Evolutionary conservation across 1,140 invertebrate species (phyloP).

Genomic region (Megalopta genalis): DNA sequence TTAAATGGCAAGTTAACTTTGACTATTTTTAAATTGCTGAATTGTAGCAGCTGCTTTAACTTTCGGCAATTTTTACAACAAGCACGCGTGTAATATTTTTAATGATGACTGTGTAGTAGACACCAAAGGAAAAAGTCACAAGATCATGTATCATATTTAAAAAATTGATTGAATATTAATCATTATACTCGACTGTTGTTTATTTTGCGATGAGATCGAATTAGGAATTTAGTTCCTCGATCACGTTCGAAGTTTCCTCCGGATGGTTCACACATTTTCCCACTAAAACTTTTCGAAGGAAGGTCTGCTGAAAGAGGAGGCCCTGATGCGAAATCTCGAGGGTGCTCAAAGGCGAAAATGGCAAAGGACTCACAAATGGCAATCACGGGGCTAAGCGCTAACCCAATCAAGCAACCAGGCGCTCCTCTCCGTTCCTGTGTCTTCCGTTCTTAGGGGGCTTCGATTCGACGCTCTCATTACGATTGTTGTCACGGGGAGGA

Average conservation of each 20-base stretch:
- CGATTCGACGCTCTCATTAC: slow-evolving; percentile 14
- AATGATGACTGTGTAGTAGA: too few species aligned
- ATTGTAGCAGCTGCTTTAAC: too few species aligned
- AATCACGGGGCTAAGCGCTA: slow-evolving; percentile 72
- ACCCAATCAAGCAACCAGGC: slow-evolving; percentile 62
- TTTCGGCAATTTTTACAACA: too few species aligned
- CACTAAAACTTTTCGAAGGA: neutral
- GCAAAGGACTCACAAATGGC: slow-evolving; percentile 71
- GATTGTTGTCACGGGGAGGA: neutral
- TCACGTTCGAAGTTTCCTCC: neutral
- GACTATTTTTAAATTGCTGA: too few species aligned
- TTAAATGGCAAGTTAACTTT: too few species aligned
- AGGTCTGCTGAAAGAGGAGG: neutral
- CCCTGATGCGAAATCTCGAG: slow-evolving; percentile 44
- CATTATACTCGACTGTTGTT: neutral
- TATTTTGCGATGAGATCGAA: neutral
- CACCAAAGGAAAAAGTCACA: too few species aligned
- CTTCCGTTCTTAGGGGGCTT: slow-evolving; percentile 9
- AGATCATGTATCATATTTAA: too few species aligned
- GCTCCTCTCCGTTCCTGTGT: slow-evolving; percentile 7
- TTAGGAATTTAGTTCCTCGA: neutral
- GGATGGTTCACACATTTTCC: neutral
- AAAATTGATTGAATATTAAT: too few species aligned
- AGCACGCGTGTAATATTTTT: too few species aligned
- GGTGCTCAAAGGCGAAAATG: slow-evolving; percentile 53